phyloP scores from a whole-genome alignment of 2,888 invertebrate genomes.

The Epistrophe grossulariae region DNA sequence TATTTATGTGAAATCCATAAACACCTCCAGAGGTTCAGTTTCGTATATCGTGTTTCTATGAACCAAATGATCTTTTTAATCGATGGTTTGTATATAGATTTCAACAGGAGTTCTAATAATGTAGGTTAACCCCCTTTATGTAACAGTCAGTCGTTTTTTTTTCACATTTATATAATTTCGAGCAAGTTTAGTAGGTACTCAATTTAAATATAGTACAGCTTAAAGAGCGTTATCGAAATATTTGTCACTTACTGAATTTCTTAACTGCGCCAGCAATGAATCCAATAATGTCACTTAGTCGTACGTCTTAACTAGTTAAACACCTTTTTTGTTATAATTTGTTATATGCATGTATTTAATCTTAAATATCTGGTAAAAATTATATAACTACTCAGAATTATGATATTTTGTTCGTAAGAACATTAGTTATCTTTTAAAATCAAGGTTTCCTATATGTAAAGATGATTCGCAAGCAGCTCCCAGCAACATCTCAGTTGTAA shows the following conservation, averaged over 20 bases:
- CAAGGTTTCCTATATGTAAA: too few relatives aligned
- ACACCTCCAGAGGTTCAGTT: constrained; percentile 19
- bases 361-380: too few relatives aligned
- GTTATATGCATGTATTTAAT: too few relatives aligned
- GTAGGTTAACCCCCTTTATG: background rate
- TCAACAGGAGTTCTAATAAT: background rate
- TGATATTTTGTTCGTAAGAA: too few relatives aligned
- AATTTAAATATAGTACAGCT: background rate
- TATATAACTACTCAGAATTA: too few relatives aligned
- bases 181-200: background rate
- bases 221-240: background rate
- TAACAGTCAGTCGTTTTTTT: background rate
- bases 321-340: too few relatives aligned
- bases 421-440: too few relatives aligned
- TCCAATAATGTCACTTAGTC: too few relatives aligned
- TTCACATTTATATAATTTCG: background rate
- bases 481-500: too few relatives aligned
- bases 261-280: background rate
- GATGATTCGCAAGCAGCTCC: too few relatives aligned
- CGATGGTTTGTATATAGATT: background rate
- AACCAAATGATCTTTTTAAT: constrained; percentile 4
- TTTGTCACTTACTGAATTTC: background rate
- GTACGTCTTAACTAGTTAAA: too few relatives aligned
- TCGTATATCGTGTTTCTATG: constrained; percentile 11
- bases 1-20: constrained; percentile 39